Evolutionary conservation across 2,888 invertebrate genomes (phyloP).

Genomic region (Diadegma fenestrale): DNA sequence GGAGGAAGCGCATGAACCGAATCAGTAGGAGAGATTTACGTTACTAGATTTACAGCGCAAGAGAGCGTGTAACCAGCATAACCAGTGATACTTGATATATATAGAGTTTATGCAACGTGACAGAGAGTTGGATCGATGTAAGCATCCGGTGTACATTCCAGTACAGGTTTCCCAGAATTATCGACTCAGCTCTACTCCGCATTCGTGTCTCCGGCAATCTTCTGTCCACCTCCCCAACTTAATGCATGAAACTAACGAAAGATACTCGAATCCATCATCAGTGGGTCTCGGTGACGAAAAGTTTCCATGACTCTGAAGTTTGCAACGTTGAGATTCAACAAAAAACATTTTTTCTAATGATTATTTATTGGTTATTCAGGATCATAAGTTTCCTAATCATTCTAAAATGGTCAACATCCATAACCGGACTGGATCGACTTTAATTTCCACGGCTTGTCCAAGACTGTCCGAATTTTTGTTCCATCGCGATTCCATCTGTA

Average conservation of each 20-base stretch:
- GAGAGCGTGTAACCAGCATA: conserved; percentile 49
- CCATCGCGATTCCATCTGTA: neutral
- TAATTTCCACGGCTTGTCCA: neutral
- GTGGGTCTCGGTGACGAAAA: neutral
- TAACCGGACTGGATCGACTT: neutral
- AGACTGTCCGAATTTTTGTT: neutral
- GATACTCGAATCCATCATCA: neutral
- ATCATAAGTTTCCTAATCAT: too few relatives aligned
- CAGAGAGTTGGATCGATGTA: conserved; percentile 54
- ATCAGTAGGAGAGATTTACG: conserved; percentile 61
- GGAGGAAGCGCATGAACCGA: conserved; percentile 32
- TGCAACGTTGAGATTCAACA: too few relatives aligned
- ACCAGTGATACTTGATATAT: conserved; percentile 27
- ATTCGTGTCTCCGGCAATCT: conserved; percentile 53
- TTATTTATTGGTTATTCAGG: too few relatives aligned
- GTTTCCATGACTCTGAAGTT: too few relatives aligned
- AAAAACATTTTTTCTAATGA: too few relatives aligned
- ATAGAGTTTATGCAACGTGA: conserved; percentile 37
- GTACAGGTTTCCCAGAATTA: conserved; percentile 65
- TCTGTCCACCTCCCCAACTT: conserved; percentile 11
- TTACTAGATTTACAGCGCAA: conserved; percentile 54
- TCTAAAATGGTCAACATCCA: neutral
- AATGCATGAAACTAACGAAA: neutral
- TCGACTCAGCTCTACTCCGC: conserved; percentile 54
- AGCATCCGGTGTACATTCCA: conserved; percentile 70